Evolutionary conservation across 35 echinoderm and acorn worm genomes (phyloP).

Genomic region (Patiria miniata): DNA sequence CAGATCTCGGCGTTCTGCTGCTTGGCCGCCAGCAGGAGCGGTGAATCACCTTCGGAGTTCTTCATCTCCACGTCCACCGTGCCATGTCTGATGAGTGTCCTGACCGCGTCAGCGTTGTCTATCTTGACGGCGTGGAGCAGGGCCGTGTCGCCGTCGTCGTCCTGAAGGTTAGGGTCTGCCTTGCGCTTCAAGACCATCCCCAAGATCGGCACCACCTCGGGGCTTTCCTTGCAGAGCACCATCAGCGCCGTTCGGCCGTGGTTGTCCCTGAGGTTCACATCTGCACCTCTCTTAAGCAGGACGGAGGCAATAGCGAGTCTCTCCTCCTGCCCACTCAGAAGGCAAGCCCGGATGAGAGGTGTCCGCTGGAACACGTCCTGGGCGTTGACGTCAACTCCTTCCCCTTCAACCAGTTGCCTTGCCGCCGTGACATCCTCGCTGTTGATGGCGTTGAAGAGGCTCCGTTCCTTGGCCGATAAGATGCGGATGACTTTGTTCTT

Average conservation of each 20-base stretch:
- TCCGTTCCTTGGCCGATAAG: conserved; percentile 55
- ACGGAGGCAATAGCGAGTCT: conserved; percentile 50
- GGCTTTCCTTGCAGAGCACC: conserved; percentile 68
- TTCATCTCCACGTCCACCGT: conserved; percentile 41
- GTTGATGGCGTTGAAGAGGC: conserved; percentile 62
- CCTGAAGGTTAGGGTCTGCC: conserved; percentile 72
- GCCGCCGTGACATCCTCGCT: conserved; percentile 57
- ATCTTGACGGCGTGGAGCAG: conserved; percentile 80
- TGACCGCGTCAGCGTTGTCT: conserved; percentile 73
- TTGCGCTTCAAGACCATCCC: conserved; percentile 22
- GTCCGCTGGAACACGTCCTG: conserved; percentile 73
- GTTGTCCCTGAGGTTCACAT: conserved; percentile 71
- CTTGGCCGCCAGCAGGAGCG: conserved; percentile 71
- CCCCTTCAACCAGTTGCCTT: conserved; percentile 48
- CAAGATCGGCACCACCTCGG: conserved; percentile 51
- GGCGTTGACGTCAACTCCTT: conserved; percentile 76
- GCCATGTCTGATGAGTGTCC: conserved; percentile 23
- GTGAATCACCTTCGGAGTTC: conserved; percentile 53
- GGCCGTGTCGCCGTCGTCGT: conserved; percentile 82
- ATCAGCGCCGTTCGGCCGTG: conserved; percentile 81
- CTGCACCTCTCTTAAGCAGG: conserved; percentile 73
- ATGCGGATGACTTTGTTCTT: neutral
- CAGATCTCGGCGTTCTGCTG: conserved; percentile 83
- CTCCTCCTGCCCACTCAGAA: conserved; percentile 21
- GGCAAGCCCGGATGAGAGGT: conserved; percentile 64